These are phyloP conservation scores for Pelmatolapia mariae DNA, from an alignment of 2,113 vertebrate genomes.

Conservation along the genomic window DNA sequence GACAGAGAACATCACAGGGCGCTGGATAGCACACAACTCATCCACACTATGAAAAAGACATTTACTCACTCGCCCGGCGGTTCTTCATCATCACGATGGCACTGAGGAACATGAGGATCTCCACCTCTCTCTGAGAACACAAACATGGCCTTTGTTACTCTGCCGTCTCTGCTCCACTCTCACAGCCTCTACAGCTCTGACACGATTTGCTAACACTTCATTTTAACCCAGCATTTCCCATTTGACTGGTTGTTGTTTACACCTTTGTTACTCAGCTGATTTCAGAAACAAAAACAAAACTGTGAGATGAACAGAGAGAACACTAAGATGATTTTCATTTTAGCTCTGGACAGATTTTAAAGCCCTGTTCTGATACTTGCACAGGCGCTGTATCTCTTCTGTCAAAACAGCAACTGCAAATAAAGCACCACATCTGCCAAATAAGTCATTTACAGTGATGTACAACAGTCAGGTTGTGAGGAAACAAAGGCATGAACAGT, in stretches of 20 bases:
- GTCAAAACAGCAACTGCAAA: not conserved
- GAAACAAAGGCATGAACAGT: not conserved
- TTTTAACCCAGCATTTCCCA: not conserved
- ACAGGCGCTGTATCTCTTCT: not conserved
- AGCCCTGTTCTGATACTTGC: not conserved
- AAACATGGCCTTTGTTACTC: not conserved
- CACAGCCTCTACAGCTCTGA: not conserved
- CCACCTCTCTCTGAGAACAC: constrained; percentile 85
- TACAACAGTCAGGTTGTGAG: not conserved
- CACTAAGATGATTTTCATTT: not conserved
- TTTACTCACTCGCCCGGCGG: constrained; percentile 86
- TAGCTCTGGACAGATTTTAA: not conserved
- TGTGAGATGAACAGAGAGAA: not conserved
- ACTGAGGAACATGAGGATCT: constrained; percentile 97
- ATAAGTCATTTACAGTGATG: not conserved
- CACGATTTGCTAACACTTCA: not conserved
- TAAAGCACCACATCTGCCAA: not conserved
- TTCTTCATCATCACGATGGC: constrained; percentile 99
- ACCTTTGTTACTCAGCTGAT: not conserved
- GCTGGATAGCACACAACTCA: accelerated
- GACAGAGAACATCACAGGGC: not conserved
- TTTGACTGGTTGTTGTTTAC: not conserved
- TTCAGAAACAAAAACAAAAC: not conserved
- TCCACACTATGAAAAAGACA: not conserved
- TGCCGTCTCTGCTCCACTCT: not conserved